These are phyloP conservation scores for Drosophila repleta DNA, from an alignment of 1,140 invertebrate species.

Conservation along the genomic window DNA sequence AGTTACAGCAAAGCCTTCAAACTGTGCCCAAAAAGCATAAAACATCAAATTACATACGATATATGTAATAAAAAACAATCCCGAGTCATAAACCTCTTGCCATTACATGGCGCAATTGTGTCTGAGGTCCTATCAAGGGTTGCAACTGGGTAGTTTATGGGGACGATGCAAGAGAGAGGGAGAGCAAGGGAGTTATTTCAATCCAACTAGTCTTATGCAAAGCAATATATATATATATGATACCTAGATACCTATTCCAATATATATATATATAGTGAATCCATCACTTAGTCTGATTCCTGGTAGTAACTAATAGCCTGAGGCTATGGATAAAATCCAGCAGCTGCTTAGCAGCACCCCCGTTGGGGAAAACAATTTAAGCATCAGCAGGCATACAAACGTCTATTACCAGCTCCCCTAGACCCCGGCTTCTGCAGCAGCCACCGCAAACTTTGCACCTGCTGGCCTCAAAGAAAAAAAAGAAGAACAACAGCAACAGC, in stretches of 20 bases:
- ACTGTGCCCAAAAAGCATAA: slow-evolving; percentile 56
- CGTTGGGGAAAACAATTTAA: slow-evolving; percentile 60
- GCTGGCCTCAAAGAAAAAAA: slow-evolving; percentile 44
- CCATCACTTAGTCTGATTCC: slow-evolving; percentile 39
- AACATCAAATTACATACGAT: slow-evolving; percentile 72
- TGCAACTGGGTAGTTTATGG: background rate
- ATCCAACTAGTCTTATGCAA: background rate
- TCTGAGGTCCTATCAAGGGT: slow-evolving; percentile 13
- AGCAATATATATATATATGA: background rate
- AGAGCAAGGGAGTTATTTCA: background rate
- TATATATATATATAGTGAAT: slow-evolving; percentile 13
- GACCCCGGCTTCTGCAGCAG: background rate
- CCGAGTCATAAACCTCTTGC: slow-evolving; percentile 69
- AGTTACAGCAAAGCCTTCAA: slow-evolving; percentile 21
- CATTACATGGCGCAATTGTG: slow-evolving; percentile 40
- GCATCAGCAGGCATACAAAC: slow-evolving; percentile 50
- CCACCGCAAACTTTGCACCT: slow-evolving; percentile 59
- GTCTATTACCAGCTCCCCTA: slow-evolving; percentile 35
- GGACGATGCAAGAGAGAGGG: background rate
- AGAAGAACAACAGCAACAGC: slow-evolving; percentile 9
- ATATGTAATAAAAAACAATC: slow-evolving; percentile 63
- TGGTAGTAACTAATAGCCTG: slow-evolving; percentile 59
- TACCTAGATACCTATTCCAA: background rate
- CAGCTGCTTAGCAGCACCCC: slow-evolving; percentile 15
- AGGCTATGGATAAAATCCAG: slow-evolving; percentile 47